Percentiles rank a stretch among this genome's conserved stretches.
Conservation (phyloP, 2,797 vertebrate species). For the Eremophila alpestris region DNA sequence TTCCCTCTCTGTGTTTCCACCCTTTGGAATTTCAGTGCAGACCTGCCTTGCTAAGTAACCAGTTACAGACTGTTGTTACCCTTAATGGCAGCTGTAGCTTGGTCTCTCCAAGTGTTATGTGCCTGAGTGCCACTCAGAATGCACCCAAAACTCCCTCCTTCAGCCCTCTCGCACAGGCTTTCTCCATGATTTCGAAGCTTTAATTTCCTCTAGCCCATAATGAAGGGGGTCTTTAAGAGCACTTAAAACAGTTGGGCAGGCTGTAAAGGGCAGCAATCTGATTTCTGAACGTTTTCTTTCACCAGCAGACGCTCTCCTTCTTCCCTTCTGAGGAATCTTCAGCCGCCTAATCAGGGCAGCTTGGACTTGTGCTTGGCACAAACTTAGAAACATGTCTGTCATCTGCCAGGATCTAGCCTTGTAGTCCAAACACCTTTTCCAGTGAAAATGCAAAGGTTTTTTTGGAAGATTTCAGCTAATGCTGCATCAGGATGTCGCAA, state of each 20-base stretch:
- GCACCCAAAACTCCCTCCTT: not conserved
- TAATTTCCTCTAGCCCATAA: not conserved
- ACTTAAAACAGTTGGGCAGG: not conserved
- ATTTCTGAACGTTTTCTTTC: not conserved
- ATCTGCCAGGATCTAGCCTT: not conserved
- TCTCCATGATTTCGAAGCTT: not conserved
- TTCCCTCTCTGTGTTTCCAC: not conserved
- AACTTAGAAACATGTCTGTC: not conserved
- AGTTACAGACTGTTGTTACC: not conserved
- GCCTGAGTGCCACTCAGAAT: not conserved
- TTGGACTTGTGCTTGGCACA: not conserved
- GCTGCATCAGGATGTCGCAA: not conserved
- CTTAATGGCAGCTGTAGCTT: not conserved
- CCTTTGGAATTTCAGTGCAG: not conserved
- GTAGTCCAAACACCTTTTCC: not conserved
- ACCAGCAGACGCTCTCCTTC: not conserved
- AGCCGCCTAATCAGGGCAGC: not conserved
- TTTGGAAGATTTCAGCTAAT: not conserved
- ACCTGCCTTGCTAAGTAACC: not conserved
- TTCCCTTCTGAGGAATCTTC: not conserved
- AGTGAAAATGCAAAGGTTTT: not conserved
- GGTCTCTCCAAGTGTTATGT: not conserved
- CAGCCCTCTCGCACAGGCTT: not conserved
- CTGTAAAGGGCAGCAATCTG: not conserved
- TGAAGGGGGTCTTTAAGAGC: not conserved